Evolutionary conservation across 2,888 invertebrate species (phyloP).

Genomic region (Ditylenchus weischeri): DNA sequence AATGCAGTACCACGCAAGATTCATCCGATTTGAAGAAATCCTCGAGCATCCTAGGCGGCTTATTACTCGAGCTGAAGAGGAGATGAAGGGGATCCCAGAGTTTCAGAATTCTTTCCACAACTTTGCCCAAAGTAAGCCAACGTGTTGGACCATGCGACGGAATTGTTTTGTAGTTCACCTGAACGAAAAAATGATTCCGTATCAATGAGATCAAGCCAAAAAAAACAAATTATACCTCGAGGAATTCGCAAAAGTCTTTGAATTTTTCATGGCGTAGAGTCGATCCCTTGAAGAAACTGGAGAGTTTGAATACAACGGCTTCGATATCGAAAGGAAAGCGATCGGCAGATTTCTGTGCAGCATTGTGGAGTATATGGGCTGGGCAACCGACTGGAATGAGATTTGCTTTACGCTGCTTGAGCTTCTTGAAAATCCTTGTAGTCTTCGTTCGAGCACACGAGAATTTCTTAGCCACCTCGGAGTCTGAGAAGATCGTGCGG

Average conservation of each 20-base stretch:
- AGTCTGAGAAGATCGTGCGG: constrained; percentile 4
- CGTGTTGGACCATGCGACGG: no score
- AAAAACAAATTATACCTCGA: constrained; percentile 1
- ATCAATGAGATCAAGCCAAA: no score
- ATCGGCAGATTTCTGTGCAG: neutral
- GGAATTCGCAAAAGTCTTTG: neutral
- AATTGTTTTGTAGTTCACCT: no score
- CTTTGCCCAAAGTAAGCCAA: no score
- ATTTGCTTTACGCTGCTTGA: constrained; percentile 3
- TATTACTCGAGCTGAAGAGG: no score
- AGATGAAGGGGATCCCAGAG: no score
- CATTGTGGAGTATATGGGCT: neutral
- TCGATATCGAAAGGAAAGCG: neutral
- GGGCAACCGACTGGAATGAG: neutral
- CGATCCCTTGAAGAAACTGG: neutral
- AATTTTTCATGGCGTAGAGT: neutral
- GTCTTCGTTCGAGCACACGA: no score
- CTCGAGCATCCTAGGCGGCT: no score
- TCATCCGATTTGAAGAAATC: no score
- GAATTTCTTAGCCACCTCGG: neutral
- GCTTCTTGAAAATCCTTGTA: constrained; percentile 3
- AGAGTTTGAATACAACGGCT: constrained; percentile 1
- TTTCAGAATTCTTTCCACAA: no score
- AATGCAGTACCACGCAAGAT: no score
- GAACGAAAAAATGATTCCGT: no score